phyloP scores from a whole-genome alignment of 2,113 vertebrate genomes.

The Ageneiosus marmoratus region DNA sequence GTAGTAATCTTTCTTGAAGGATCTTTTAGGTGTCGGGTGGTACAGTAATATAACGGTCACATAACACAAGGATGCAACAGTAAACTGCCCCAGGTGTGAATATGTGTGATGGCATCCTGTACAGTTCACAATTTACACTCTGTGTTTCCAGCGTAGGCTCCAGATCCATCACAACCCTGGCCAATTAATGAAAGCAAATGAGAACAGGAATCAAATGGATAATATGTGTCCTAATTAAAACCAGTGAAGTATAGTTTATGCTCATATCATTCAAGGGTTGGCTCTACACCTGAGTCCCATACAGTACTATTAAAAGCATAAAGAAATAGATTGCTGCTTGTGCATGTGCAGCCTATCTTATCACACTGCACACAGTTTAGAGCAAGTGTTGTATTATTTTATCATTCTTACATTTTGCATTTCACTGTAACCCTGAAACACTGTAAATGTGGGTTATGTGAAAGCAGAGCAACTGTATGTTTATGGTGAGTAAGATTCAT shows the following conservation, averaged over 20 bases:
- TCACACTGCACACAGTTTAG: not conserved
- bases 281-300: not conserved
- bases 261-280: constrained; percentile 17
- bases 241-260: constrained; percentile 55
- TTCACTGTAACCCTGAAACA: constrained; percentile 2
- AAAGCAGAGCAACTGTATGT: constrained; percentile 16
- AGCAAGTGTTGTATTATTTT: not conserved
- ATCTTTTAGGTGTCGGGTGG: not conserved
- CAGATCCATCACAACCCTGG: not conserved
- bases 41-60: not conserved
- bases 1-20: not conserved
- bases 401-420: not conserved
- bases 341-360: not conserved
- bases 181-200: not conserved
- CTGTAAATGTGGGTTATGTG: not conserved
- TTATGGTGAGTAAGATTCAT: constrained; percentile 30
- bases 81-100: not conserved
- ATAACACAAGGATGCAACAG: not conserved
- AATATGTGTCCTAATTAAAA: constrained; percentile 61
- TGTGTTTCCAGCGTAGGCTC: not conserved
- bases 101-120: not conserved
- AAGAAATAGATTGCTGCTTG: not conserved
- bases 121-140: not conserved
- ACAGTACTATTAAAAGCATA: not conserved
- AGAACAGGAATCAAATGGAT: constrained; percentile 49